Base-by-base conservation (phyloP, 2,888 invertebrate species). In the Autographa pulchrina region DNA sequence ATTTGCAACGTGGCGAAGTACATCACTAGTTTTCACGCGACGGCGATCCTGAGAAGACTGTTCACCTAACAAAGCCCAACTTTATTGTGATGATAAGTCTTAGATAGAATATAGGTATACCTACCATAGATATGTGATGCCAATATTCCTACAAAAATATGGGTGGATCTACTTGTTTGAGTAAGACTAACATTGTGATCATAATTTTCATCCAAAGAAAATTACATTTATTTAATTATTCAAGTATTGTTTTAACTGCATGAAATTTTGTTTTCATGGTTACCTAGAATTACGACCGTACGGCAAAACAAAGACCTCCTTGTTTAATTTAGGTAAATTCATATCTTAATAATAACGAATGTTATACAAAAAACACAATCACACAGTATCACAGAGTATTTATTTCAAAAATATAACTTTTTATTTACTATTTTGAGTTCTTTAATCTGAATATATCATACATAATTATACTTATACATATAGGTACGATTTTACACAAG, bases 371-470 rank as follows among this genome's bases (percentile, higher is more conserved):
- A 83, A 86, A 85, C 71, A 72, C 64, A 56, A 14, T 68, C 48
- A 14, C 68, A 84, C 82, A 87, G 85, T 93, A 94, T 94, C 94
- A 94, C 94, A 95, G 94, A 94, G 92, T 94, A 94, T 94, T 94
- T 95, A 94, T 93, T 94, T 91, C 82, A 92, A 92, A 92, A 92
- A 91, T 90, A 91, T 90, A 85, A 85, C 76, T 65, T 79, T 60
- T 68, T 77, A 72, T 63, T 68, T 68, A 16, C 56, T 68, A 69
- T 75, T 62, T 62, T 64, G 72, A 66, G 59, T 77, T 80, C 61
- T 65, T 67, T 71, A 69, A 66, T 48, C 43, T 72, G 70, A 69
- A 72, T 70, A 78, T 18, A 72, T 16, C 16, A 71, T 80, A 76
- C 16, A 68, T 31, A 25, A 31, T 41, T 77, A 70, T 77, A 74